Base-by-base conservation (phyloP, 2,888 invertebrate genomes). In the Baronia brevicornis region DNA sequence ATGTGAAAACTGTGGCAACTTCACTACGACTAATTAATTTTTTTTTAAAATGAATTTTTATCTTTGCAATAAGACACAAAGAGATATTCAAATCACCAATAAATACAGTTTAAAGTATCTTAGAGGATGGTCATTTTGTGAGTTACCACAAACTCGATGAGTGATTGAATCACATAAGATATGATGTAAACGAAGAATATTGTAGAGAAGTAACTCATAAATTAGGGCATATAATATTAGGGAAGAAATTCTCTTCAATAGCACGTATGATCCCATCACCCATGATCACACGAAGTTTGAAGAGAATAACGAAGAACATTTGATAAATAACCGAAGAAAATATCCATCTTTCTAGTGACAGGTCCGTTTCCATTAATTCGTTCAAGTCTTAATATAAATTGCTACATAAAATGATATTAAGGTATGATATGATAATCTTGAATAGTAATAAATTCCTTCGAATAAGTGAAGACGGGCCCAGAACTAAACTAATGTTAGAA, bases 201-300 rank as follows among this genome's bases (percentile, higher is more conserved):
- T 15, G 17, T 8, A 21, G 10, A 27, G 4, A 29, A n/a, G 10
- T 29, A 8, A 22, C 13, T n/a, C n/a, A n/a, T n/a, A n/a, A n/a
- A n/a, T n/a, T n/a, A n/a, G n/a, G n/a, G n/a, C n/a, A n/a, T n/a
- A n/a, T 10, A 19, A 18, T 15, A 10, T 21, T 42, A 15, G n/a
- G n/a, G 12, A 38, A 33, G 25, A 35, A 33, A 20, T 39, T 31
- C 36, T 38, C 32, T 38, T 27, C 36, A 27, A 27, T 4, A 18
- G 5, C 29, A 46, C 28, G 28, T 26, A 10, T 45, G 41, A 45
- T 43, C 45, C 56, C 51, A 57, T 51, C 48, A 51, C 51, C 48
- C 45, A 41, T 50, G 48, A 60, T 46, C 47, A 46, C 47, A 52
- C 43, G 45, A 40, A 46, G 49, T 46, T 51, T 43, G 39, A 46